A percentile compares a stretch with the other conserved stretches of the same genome.
Evolutionary conservation across 2,113 vertebrate species (phyloP).

Genomic region (Rhineura floridana): DNA sequence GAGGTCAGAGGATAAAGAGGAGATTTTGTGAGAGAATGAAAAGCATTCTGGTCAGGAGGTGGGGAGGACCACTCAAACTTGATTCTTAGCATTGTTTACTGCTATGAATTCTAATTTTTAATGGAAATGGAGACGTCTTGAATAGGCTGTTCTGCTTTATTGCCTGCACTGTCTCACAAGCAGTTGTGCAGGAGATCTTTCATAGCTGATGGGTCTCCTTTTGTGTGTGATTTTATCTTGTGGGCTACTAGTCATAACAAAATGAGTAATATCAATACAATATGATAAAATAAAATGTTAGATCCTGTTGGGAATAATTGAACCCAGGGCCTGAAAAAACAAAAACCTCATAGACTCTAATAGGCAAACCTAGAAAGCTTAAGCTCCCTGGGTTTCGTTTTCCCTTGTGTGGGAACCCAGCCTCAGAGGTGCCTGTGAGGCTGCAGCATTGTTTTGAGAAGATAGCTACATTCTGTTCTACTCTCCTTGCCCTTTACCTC

Average conservation of each 20-base stretch:
- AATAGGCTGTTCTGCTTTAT: background rate
- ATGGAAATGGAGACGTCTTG: background rate
- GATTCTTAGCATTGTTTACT: background rate
- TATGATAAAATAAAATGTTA: slow-evolving; percentile 8
- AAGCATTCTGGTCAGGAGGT: background rate
- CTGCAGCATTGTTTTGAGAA: no score
- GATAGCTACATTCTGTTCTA: no score
- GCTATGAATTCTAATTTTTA: background rate
- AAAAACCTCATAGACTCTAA: no score
- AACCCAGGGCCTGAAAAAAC: no score
- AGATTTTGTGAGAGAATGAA: background rate
- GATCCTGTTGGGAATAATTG: no score
- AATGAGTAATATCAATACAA: background rate
- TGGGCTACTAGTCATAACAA: background rate
- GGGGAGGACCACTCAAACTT: background rate
- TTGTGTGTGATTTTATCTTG: background rate
- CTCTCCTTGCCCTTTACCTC: no score
- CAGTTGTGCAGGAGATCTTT: background rate
- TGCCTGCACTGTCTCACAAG: background rate
- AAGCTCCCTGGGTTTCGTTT: no score
- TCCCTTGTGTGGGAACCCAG: no score
- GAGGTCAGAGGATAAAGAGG: background rate
- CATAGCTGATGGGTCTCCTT: background rate
- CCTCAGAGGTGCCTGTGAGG: no score
- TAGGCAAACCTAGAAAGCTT: no score